phyloP scores from a whole-genome alignment of 2,113 vertebrate species.

The Hystrix cristata region DNA sequence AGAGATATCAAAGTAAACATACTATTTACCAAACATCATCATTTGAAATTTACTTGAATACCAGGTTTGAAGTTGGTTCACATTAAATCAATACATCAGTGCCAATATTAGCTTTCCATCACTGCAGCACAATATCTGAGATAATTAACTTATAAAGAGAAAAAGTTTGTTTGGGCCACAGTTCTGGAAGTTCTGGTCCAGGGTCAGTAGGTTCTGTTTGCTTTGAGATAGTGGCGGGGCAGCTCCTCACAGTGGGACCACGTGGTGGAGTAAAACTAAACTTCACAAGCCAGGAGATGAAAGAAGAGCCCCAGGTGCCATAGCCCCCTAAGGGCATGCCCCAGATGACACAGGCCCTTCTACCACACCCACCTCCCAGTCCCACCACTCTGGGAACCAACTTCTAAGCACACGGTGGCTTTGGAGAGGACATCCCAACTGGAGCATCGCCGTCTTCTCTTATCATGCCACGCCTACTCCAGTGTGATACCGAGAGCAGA shows the following conservation, averaged over 20 bases:
- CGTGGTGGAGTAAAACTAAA: background rate
- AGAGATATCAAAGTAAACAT: background rate
- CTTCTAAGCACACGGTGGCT: no score
- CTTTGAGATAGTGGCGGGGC: background rate
- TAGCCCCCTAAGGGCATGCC: background rate
- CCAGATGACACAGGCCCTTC: background rate
- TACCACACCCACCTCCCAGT: background rate
- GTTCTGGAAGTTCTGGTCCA: background rate
- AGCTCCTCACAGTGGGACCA: no score
- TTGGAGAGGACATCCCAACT: background rate
- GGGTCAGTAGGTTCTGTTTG: background rate
- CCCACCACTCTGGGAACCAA: background rate
- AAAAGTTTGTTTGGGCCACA: background rate
- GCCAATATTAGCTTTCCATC: background rate
- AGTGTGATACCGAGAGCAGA: background rate
- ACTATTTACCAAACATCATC: background rate
- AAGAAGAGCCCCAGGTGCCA: background rate
- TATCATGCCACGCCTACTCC: background rate
- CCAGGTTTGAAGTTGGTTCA: conserved; percentile 13
- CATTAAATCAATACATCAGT: background rate
- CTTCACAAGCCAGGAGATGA: background rate
- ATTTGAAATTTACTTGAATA: conserved; percentile 37
- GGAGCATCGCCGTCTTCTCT: background rate
- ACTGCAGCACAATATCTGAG: background rate
- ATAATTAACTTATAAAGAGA: background rate